These are phyloP conservation scores for Subacronicta megacephala DNA, from an alignment of 2,888 invertebrate species.

Conservation along the genomic window DNA sequence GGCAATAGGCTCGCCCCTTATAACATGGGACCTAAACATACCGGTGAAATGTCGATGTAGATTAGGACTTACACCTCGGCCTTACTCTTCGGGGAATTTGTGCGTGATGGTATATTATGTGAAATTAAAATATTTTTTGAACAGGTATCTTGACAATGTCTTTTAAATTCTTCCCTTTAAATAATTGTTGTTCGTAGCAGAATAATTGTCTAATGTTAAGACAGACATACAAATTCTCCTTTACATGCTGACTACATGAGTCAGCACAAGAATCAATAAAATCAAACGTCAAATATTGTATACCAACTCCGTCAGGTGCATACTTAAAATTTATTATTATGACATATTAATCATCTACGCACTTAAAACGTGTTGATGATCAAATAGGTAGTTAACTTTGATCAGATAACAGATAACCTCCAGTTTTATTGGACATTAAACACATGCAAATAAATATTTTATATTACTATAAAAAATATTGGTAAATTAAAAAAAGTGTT, in stretches of 20 bases:
- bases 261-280: background rate
- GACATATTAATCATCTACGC: conserved; percentile 31
- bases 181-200: too few relatives aligned
- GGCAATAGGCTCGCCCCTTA: too few relatives aligned
- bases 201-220: too few relatives aligned
- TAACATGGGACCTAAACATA: too few relatives aligned
- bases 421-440: conserved; percentile 44
- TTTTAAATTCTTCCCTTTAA: too few relatives aligned
- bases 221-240: background rate
- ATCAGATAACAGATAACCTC: conserved; percentile 54
- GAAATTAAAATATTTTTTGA: too few relatives aligned
- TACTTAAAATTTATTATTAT: conserved; percentile 20
- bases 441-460: conserved; percentile 44
- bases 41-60: too few relatives aligned
- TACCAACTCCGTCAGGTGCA: conserved; percentile 7
- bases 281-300: conserved; percentile 12
- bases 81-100: too few relatives aligned
- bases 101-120: too few relatives aligned
- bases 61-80: too few relatives aligned
- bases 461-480: conserved; percentile 15
- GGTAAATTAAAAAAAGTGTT: conserved; percentile 34
- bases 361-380: conserved; percentile 43
- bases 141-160: too few relatives aligned
- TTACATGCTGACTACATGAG: background rate
- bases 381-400: conserved; percentile 41